Evolutionary conservation across 2,888 invertebrate species (phyloP).

Genomic region (Limnephilus lunatus): DNA sequence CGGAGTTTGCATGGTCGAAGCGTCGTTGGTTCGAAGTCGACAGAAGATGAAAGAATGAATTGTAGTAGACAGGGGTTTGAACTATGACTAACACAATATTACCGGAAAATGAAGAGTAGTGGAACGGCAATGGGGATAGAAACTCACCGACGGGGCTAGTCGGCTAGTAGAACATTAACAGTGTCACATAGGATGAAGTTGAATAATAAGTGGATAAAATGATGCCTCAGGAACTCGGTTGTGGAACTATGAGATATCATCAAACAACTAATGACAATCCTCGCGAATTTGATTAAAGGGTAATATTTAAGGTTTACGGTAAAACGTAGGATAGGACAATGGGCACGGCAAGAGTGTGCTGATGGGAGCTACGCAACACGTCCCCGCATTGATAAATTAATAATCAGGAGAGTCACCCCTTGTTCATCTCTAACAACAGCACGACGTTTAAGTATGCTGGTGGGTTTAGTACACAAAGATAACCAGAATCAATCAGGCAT

Average conservation of each 20-base stretch:
- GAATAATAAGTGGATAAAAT: no score
- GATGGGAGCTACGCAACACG: neutral
- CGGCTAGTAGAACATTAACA: neutral
- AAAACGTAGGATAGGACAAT: neutral
- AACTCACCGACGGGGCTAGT: neutral
- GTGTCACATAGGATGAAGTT: neutral
- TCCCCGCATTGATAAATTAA: neutral
- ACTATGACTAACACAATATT: neutral
- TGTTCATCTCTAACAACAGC: no score
- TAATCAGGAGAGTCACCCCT: neutral
- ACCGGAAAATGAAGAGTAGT: neutral
- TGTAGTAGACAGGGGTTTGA: neutral
- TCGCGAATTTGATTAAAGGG: neutral
- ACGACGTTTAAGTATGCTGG: no score
- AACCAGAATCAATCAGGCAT: no score
- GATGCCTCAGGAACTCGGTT: neutral
- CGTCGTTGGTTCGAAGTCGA: neutral
- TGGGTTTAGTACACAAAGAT: no score
- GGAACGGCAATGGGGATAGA: neutral
- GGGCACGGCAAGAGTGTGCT: neutral
- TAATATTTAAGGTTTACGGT: neutral
- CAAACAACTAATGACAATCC: neutral
- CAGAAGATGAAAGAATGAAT: neutral
- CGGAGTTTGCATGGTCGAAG: neutral
- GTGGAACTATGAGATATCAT: no score